These are phyloP conservation scores for Novumbra hubbsi DNA, from an alignment of 2,797 vertebrate genomes.

Conservation along the genomic window DNA sequence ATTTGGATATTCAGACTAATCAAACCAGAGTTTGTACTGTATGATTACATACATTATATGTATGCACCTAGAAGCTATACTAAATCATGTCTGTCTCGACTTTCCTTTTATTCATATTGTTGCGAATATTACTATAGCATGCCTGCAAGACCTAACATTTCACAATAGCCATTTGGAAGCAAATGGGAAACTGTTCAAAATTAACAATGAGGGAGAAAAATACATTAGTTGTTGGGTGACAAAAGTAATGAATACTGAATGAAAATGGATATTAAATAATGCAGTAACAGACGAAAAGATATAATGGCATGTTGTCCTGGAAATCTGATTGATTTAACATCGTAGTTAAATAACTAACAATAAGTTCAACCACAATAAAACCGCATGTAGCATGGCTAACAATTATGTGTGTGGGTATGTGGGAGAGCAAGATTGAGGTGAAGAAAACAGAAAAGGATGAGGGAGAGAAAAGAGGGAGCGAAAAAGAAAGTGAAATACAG, in stretches of 20 bases:
- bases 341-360: not conserved
- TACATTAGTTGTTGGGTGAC: not conserved
- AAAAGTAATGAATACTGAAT: constrained; percentile 7
- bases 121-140: not conserved
- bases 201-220: not conserved
- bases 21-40: not conserved
- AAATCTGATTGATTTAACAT: not conserved
- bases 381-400: not conserved
- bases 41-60: not conserved
- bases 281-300: constrained; percentile 1
- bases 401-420: not conserved
- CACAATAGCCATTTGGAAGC: not conserved
- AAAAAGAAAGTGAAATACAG: not conserved
- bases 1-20: not conserved
- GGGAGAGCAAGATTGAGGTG: not conserved
- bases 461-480: not conserved
- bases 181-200: not conserved
- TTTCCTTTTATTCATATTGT: not conserved
- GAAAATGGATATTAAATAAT: constrained; percentile 22
- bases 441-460: not conserved
- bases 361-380: not conserved
- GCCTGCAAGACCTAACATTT: not conserved
- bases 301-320: not conserved
- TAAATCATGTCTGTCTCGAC: not conserved
- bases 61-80: not conserved